These are phyloP conservation scores for Aplodontia rufa DNA, from an alignment of 2,113 vertebrate species.

Conservation along the genomic window DNA sequence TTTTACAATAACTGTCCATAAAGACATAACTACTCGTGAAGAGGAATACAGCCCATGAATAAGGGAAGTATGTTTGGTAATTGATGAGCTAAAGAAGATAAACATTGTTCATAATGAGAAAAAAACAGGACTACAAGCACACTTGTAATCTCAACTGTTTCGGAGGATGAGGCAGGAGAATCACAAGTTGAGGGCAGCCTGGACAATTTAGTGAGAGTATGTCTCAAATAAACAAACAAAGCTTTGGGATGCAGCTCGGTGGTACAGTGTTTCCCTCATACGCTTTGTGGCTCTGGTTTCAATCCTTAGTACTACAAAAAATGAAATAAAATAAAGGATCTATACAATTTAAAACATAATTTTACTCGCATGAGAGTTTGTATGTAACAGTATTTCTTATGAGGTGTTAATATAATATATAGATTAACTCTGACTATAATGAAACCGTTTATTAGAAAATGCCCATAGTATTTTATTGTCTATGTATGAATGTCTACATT, in stretches of 20 bases:
- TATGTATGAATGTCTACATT: not conserved
- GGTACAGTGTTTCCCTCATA: not conserved
- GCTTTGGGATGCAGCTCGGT: not conserved
- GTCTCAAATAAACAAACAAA: not conserved
- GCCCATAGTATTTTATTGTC: not conserved
- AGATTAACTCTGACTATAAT: not conserved
- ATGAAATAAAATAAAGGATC: not conserved
- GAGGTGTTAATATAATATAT: not conserved
- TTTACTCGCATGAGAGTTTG: not conserved
- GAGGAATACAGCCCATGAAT: not conserved
- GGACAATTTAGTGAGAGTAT: not conserved
- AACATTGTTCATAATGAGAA: constrained; percentile 15
- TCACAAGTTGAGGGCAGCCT: not conserved
- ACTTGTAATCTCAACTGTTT: not conserved
- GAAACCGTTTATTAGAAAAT: not conserved
- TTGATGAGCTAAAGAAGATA: not conserved
- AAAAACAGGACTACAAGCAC: not conserved
- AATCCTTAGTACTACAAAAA: not conserved
- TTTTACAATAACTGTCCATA: constrained; percentile 13
- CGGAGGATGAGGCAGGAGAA: not conserved
- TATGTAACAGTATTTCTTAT: not conserved
- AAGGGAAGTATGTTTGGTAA: not conserved
- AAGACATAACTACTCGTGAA: not conserved
- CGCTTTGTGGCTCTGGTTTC: not conserved
- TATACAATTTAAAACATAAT: not conserved